These are phyloP conservation scores for Heliothis virescens DNA, from an alignment of 1,140 invertebrate species.

Conservation along the genomic window DNA sequence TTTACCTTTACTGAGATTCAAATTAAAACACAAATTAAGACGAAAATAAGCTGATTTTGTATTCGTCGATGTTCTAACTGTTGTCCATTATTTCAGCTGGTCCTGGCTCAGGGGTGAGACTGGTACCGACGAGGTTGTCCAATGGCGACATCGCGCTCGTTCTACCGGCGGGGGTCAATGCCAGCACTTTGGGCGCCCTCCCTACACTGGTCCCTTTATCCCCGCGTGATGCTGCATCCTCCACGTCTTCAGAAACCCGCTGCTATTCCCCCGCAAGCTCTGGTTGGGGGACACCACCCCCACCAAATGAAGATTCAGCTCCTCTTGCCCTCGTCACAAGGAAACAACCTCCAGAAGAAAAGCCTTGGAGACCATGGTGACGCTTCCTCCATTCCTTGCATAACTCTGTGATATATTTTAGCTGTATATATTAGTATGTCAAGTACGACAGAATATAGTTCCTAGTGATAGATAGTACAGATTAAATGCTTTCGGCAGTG, in stretches of 20 bases:
- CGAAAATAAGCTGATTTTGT: no score
- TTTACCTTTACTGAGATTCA: no score
- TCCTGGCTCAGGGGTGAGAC: constrained; percentile 90
- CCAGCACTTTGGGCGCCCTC: constrained; percentile 83
- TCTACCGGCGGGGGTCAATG: constrained; percentile 88
- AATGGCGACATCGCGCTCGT: constrained; percentile 93
- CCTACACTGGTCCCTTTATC: constrained; percentile 91
- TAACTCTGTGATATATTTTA: constrained; percentile 76
- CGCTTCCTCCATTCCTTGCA: constrained; percentile 59
- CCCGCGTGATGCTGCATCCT: constrained; percentile 89
- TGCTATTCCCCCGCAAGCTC: constrained; percentile 81
- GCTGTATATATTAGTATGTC: constrained; percentile 56
- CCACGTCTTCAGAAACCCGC: constrained; percentile 86
- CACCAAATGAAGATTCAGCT: constrained; percentile 81
- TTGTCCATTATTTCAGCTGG: constrained; percentile 85
- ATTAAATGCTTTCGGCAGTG: constrained; percentile 29
- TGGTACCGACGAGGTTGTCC: constrained; percentile 92
- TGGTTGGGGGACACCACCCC: constrained; percentile 76
- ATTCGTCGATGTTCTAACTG: neutral
- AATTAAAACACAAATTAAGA: no score
- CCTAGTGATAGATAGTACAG: constrained; percentile 63
- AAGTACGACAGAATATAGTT: constrained; percentile 73
- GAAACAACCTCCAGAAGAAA: constrained; percentile 87
- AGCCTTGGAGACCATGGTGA: constrained; percentile 92
- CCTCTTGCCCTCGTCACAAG: constrained; percentile 91